These are phyloP conservation scores for Calliphora vicina DNA, from an alignment of 1,140 invertebrate genomes.

Conservation along the genomic window DNA sequence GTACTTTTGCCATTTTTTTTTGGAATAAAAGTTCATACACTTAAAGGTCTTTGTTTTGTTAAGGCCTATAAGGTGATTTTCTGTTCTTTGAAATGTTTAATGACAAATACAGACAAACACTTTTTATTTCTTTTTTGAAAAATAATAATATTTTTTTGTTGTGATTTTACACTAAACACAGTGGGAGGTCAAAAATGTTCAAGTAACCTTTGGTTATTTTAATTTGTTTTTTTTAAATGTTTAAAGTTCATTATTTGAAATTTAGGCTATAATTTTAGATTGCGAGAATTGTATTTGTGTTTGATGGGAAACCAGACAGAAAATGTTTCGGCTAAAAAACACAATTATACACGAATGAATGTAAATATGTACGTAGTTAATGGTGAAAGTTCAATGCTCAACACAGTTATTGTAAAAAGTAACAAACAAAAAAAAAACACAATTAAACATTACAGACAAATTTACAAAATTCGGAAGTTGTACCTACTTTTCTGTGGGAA, in stretches of 20 bases:
- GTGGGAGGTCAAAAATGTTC: conserved; percentile 16
- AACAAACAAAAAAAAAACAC: background rate
- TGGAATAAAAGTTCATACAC: background rate
- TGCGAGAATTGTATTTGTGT: background rate
- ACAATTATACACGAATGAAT: background rate
- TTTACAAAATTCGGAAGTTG: conserved; percentile 16
- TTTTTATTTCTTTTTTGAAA: background rate
- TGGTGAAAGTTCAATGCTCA: conserved; percentile 27
- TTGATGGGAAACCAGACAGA: background rate
- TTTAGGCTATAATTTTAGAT: conserved; percentile 3
- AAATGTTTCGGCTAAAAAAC: background rate
- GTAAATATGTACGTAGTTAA: background rate
- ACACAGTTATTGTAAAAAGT: background rate
- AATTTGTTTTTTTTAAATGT: background rate
- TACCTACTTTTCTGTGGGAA: background rate
- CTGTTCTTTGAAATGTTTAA: background rate
- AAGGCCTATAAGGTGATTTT: background rate
- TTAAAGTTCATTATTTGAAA: conserved; percentile 28
- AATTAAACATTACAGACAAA: background rate
- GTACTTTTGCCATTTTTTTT: background rate
- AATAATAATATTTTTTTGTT: background rate
- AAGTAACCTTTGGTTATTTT: conserved; percentile 21
- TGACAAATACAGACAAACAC: background rate
- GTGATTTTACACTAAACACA: conserved; percentile 13
- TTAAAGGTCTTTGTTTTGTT: background rate